Evolutionary conservation across 2,113 vertebrate genomes (phyloP).

Genomic region (Alces alces): DNA sequence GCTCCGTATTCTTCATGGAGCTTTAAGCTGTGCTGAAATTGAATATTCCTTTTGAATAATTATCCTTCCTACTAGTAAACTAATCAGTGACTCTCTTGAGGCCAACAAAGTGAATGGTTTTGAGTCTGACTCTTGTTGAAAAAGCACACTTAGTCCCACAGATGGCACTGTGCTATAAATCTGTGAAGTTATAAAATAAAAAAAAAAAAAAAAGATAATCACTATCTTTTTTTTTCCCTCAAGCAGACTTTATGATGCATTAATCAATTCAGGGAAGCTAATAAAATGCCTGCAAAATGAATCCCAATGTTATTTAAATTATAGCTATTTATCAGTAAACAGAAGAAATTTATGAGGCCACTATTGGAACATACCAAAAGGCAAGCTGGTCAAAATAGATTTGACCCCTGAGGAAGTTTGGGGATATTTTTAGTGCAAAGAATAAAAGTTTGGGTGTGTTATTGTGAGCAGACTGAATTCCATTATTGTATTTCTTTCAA

Average conservation of each 20-base stretch:
- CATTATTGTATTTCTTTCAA: not conserved
- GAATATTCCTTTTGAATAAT: not conserved
- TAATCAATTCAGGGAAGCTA: conserved; percentile 63
- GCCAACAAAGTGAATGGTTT: not conserved
- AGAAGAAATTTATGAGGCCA: not conserved
- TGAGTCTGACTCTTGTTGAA: not conserved
- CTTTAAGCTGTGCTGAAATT: not conserved
- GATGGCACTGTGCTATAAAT: conserved; percentile 78
- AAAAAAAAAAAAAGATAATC: not conserved
- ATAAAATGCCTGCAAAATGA: conserved; percentile 61
- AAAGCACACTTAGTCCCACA: conserved; percentile 42
- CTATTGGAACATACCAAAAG: not conserved
- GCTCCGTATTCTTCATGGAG: not conserved
- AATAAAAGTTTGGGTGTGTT: not conserved
- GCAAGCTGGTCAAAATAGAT: not conserved
- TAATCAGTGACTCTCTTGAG: not conserved
- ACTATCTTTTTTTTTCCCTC: not conserved
- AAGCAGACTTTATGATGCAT: conserved; percentile 61
- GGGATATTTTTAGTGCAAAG: not conserved
- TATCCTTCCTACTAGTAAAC: not conserved
- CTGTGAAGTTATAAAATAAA: not conserved
- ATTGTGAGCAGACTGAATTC: not conserved
- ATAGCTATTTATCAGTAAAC: conserved; percentile 48
- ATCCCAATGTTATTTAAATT: conserved; percentile 64
- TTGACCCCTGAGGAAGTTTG: not conserved